Conservation (phyloP, 2,888 invertebrate species). For the Siphonodentalium dalli region DNA sequence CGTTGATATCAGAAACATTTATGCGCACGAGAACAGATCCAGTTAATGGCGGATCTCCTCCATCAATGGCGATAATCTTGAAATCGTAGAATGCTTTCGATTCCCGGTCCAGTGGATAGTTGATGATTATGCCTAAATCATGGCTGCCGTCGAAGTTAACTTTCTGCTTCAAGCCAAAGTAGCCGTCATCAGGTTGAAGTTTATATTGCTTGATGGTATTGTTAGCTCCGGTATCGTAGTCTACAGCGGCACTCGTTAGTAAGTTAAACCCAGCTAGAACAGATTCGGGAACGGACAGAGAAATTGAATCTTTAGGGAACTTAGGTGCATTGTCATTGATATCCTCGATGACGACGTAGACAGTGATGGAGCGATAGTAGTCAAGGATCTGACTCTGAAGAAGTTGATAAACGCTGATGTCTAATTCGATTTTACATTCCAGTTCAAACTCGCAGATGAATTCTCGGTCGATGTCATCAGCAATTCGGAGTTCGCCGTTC, state of each 20-base stretch:
- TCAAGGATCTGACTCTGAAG: conserved; percentile 33
- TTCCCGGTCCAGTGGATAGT: conserved; percentile 50
- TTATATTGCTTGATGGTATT: conserved; percentile 46
- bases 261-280: conserved; percentile 34
- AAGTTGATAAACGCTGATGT: conserved; percentile 45
- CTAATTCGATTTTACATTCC: conserved; percentile 40
- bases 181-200: conserved; percentile 41
- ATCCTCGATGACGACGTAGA: conserved; percentile 39
- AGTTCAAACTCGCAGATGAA: conserved; percentile 36
- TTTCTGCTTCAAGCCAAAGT: conserved; percentile 42
- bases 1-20: conserved; percentile 50
- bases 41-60: conserved; percentile 42
- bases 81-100: conserved; percentile 43
- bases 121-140: conserved; percentile 48
- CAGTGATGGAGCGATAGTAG: conserved; percentile 42
- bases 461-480: conserved; percentile 45
- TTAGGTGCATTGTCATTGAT: conserved; percentile 47
- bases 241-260: conserved; percentile 42
- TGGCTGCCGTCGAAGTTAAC: conserved; percentile 37
- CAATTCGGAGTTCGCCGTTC: conserved; percentile 44
- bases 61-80: conserved; percentile 49
- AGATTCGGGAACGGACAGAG: conserved; percentile 42
- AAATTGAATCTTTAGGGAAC: conserved; percentile 36
- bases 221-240: conserved; percentile 40
- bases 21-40: conserved; percentile 50